A percentile compares a stretch with the other conserved stretches of the same genome.
Conservation (phyloP, 2,113 vertebrate species). For the Brevimyrus niger region DNA sequence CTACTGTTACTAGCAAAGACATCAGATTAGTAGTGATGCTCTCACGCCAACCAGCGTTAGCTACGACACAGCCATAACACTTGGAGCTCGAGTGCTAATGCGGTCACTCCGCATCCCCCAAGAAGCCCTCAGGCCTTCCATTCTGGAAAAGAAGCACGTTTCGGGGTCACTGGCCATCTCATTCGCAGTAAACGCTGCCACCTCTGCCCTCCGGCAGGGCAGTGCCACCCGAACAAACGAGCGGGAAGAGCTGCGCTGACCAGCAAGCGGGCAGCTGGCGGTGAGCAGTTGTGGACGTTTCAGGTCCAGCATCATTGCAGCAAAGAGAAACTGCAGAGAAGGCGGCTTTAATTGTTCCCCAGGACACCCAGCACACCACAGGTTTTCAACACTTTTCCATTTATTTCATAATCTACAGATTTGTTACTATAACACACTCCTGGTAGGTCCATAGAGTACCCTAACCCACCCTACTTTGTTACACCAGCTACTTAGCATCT, state of each 20-base stretch:
- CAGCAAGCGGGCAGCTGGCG: background rate
- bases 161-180: background rate
- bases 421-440: background rate
- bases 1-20: background rate
- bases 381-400: too few species aligned
- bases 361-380: too few species aligned
- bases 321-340: background rate
- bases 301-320: too few species aligned
- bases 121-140: background rate
- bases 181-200: background rate
- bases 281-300: background rate
- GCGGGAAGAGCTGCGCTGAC: background rate
- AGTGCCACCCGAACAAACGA: background rate
- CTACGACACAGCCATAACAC: background rate
- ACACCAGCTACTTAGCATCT: background rate
- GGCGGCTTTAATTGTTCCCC: background rate
- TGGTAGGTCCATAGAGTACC: background rate
- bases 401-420: too few species aligned
- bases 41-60: background rate
- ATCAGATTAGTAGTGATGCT: background rate
- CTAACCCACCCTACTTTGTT: background rate
- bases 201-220: background rate
- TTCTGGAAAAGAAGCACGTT: background rate
- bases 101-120: background rate
- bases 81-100: background rate